A percentile compares a stretch with the other conserved stretches of the same genome.
Evolutionary conservation across 35 echinoderm and acorn worm genomes (phyloP).

Genomic region (Nesometra sesokonis): DNA sequence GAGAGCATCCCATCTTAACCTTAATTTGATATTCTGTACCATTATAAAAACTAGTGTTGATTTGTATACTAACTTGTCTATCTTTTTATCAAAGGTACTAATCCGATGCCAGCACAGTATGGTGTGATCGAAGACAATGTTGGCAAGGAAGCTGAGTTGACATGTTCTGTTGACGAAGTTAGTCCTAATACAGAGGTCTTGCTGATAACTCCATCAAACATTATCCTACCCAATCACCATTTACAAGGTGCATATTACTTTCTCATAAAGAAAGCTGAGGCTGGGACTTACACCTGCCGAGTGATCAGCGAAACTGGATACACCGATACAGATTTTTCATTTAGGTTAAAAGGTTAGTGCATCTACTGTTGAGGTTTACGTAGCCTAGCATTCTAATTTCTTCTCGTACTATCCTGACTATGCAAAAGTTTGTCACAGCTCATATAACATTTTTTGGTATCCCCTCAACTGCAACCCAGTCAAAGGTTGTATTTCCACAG

Average conservation of each 20-base stretch:
- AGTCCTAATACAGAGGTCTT: background rate
- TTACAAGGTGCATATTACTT: background rate
- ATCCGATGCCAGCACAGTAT: background rate
- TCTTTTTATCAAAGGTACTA: background rate
- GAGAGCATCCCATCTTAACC: too few species aligned
- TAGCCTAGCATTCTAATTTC: too few species aligned
- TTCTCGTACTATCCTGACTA: too few species aligned
- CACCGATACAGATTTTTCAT: background rate
- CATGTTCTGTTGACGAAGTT: background rate
- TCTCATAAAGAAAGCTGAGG: background rate
- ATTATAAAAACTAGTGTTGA: too few species aligned
- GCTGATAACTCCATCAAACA: background rate
- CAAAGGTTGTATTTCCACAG: too few species aligned
- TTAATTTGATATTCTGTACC: background rate
- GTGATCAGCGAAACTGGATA: background rate
- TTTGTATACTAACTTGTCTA: too few species aligned
- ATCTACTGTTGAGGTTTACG: too few species aligned
- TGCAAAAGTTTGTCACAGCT: too few species aligned
- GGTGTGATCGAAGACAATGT: background rate
- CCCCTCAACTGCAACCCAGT: too few species aligned
- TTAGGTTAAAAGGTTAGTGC: background rate
- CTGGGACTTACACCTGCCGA: background rate
- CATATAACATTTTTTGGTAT: too few species aligned
- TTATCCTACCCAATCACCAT: background rate
- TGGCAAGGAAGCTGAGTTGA: background rate